Base-by-base conservation (phyloP, 92 coral and sea anemone species). In the Heteractis magnifica region DNA sequence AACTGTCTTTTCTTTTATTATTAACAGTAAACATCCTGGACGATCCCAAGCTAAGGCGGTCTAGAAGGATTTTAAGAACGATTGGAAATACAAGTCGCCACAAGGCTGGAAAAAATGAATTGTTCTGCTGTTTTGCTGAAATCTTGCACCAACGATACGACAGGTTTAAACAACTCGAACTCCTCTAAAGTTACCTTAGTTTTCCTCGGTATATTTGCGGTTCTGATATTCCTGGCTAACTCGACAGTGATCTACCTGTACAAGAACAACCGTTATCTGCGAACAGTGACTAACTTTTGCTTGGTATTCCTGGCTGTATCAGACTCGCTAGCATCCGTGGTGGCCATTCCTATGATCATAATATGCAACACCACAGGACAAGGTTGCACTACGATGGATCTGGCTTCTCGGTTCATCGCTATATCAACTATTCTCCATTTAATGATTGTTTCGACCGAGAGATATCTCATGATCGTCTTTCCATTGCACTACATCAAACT, bases 401-500 rank as follows among this genome's bases (percentile, higher is more conserved):
- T 92, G 13, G 87, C 93, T 5, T 87, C 93, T 3, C 87, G 95
- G 15, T 92, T 92, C 26, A 87, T 92, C 56, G 92, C 95, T 21
- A 65, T 87, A 59, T 89, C 93, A 8, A 92, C 95, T 14, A 84
- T 92, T 20, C 73, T 89, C 20, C 95, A 92, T 64, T 77, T 92
- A 14, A 78, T 92, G 10, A 71, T 87, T 53, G 95, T 92, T 8
- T 84, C 95, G 12, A 75, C 88, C 21, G 95, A 92, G 77, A 90
- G 93, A 19, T 92, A 85, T 65, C 65, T 89, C 13, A 92, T 92
- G 95, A 92, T 92, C 21, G 90, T 92, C 49, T 87, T 80, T 75
- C 95, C 95, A 4, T 81, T 92, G 93, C 72, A 85, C 49, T 92
- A 92, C 77, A 79, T 85, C 56, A 83, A 81, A 44, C 53, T 90